Base-by-base conservation (phyloP, 2,113 vertebrate species). In the Noturus placidus region DNA sequence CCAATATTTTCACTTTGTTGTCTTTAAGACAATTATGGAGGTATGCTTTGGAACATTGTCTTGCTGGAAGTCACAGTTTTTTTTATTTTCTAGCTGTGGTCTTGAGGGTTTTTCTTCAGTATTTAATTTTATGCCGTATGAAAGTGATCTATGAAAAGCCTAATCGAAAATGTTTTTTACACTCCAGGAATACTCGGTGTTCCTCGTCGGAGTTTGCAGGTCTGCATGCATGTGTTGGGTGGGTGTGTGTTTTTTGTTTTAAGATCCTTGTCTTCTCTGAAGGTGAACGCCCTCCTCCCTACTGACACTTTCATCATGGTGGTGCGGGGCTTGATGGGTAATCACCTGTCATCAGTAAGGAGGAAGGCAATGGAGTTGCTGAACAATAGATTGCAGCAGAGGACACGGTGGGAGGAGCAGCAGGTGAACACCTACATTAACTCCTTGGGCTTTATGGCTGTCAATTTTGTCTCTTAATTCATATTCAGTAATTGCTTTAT, bases 311-410 rank as follows among this genome's bases (percentile, higher is more conserved):
- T 99, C 94, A 97, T 99, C 87, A 88, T 94, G 8, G 96, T 99
- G 85, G 96, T 97, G 74, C 94, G 92, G 82, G 97, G 97, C 2
- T 95, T 99, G 57, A 95, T 99, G 95, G 91, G 59, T 0, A 98
- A 98, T 35, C 91, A 94, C 79, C 93, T 99, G 83, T 91, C 97
- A 0, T 97, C 97, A 0, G 97, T 99, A 35, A 94, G 98, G 74
- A 96, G 98, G 56, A 99, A 99, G 90, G 97, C 98, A 0, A 95
- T 99, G 96, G 98, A 99, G 91, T 96, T 99, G 85, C 92, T 99
- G 84, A 99, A 99, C 92, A 99, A 98, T 91, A 97, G 98, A 83
- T 94, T 99, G 69, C 97, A 97, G 89, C 97, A 97, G 46, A 93
- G 91, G 17, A 93, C 92, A 0, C 91, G 67, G 50, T 99, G 97